Percentiles rank a stretch among this genome's conserved stretches.
Conservation (phyloP, 1,140 invertebrate species). For the Aphidius gifuensis region DNA sequence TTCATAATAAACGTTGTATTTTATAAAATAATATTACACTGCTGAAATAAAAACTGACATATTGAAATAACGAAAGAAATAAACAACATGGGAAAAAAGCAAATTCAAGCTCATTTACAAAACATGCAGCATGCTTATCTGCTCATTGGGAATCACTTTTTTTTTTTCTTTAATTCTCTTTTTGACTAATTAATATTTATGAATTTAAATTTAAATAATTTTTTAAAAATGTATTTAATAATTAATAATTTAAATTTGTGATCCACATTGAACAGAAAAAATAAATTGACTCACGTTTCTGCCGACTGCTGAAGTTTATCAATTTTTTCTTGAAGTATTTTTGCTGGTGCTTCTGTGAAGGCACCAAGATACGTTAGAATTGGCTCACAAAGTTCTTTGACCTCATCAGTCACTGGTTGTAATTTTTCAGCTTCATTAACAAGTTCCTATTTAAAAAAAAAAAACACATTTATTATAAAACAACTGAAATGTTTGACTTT, state of each 20-base stretch:
- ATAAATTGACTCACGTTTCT: constrained; percentile 60
- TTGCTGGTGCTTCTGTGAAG: constrained; percentile 59
- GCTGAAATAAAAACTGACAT: too few species aligned
- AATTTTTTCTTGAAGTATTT: constrained; percentile 58
- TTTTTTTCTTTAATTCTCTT: too few species aligned
- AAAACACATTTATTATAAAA: constrained; percentile 9
- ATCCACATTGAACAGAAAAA: constrained; percentile 21
- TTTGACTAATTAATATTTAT: too few species aligned
- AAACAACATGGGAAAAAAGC: too few species aligned
- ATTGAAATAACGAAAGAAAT: too few species aligned
- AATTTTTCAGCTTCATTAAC: constrained; percentile 60
- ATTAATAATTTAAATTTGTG: constrained; percentile 7
- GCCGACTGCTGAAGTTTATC: constrained; percentile 59
- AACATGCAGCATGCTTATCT: too few species aligned
- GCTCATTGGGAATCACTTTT: too few species aligned
- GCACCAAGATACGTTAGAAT: constrained; percentile 62
- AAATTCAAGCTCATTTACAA: too few species aligned
- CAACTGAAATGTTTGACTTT: neutral
- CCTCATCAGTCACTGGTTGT: constrained; percentile 51
- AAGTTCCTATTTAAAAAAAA: constrained; percentile 56
- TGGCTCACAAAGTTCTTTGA: constrained; percentile 52
- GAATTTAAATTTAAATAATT: constrained; percentile 1
- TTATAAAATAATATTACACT: too few species aligned
- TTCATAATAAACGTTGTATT: too few species aligned
- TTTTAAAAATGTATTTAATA: too few species aligned